Conservation (phyloP, 2,113 vertebrate genomes). For the Nansenia antarctica region DNA sequence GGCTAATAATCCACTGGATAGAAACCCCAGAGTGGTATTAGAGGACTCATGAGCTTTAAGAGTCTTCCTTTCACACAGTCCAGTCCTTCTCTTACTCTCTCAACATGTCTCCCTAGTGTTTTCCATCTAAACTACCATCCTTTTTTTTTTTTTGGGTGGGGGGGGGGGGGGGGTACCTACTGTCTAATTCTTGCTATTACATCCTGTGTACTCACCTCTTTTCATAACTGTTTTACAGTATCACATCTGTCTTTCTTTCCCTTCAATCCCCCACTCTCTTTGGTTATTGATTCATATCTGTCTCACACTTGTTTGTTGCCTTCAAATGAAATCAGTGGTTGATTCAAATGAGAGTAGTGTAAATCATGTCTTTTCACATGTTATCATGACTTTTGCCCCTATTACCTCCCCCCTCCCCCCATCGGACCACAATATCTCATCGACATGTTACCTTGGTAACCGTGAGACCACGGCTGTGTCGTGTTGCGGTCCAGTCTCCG, state of each 20-base stretch:
- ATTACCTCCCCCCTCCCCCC: not conserved
- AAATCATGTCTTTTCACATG: not conserved
- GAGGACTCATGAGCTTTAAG: constrained; percentile 38
- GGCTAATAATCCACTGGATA: constrained; percentile 30
- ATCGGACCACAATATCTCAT: not conserved
- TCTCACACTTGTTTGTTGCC: not conserved
- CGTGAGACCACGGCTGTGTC: not conserved
- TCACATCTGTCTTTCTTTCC: not conserved
- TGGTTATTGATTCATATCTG: not conserved
- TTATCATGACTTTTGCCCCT: not conserved
- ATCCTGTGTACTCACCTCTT: no score
- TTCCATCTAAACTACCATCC: not conserved
- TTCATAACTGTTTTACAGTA: no score
- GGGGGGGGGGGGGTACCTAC: no score
- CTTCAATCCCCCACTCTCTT: not conserved
- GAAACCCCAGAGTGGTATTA: constrained; percentile 27
- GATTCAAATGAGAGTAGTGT: not conserved
- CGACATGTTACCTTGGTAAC: constrained; percentile 26
- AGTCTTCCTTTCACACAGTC: not conserved
- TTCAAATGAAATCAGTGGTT: not conserved
- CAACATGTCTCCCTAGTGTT: not conserved
- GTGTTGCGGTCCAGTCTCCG: constrained; percentile 10
- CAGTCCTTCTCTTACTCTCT: constrained; percentile 49
- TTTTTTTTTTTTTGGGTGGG: no score
- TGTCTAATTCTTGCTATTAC: not conserved